Evolutionary conservation across 2,888 invertebrate genomes (phyloP).

Genomic region (Sarcophaga rosellei): DNA sequence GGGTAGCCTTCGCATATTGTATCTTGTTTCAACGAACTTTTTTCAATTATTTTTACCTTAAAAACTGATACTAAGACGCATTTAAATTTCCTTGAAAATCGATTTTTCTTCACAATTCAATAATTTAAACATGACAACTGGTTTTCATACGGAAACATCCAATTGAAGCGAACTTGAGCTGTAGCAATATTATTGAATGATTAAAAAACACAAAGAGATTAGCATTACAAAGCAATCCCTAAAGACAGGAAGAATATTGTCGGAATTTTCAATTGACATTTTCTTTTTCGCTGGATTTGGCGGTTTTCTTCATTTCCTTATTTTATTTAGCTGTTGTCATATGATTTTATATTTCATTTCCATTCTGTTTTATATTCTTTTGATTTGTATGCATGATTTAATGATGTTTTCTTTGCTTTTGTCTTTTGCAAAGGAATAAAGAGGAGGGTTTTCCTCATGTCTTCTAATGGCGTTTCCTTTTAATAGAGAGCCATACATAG

Average conservation of each 20-base stretch:
- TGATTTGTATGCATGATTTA: conserved; percentile 67
- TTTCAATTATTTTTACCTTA: too few species aligned
- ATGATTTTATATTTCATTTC: conserved; percentile 8
- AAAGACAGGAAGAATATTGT: conserved; percentile 30
- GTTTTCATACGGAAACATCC: background rate
- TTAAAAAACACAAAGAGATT: conserved; percentile 63
- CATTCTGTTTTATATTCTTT: conserved; percentile 50
- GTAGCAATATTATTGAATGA: conserved; percentile 41
- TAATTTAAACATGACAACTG: conserved; percentile 35
- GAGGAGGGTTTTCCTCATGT: background rate
- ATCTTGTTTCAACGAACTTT: too few species aligned
- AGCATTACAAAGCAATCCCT: conserved; percentile 65
- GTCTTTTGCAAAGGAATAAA: background rate
- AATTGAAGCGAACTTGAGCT: background rate
- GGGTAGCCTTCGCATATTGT: too few species aligned
- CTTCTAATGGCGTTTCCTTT: background rate
- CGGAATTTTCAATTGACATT: conserved; percentile 47
- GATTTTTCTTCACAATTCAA: background rate
- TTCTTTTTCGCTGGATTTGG: conserved; percentile 3
- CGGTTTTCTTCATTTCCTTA: conserved; percentile 2
- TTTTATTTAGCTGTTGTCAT: conserved; percentile 29
- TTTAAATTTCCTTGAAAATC: conserved; percentile 35
- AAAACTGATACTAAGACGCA: background rate
- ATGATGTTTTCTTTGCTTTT: conserved; percentile 48
- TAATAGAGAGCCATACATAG: too few species aligned